Evolutionary conservation across 2,797 vertebrate genomes (phyloP).

Genomic region (Poliocrania exsul): DNA sequence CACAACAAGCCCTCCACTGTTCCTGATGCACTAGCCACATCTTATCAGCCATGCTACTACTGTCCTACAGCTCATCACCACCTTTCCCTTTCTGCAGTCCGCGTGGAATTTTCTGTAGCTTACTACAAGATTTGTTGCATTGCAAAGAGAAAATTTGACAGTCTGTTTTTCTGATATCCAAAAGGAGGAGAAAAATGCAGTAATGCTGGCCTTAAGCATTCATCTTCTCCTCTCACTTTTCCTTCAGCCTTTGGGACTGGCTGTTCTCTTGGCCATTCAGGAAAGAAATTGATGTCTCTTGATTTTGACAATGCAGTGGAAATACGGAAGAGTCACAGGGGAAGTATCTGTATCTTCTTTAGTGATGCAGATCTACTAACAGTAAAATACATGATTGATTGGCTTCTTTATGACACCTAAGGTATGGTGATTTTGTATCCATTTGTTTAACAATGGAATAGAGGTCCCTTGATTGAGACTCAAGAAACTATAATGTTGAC

Average conservation of each 20-base stretch:
- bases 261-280: not conserved
- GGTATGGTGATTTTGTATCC: not conserved
- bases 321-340: not conserved
- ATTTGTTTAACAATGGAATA: not conserved
- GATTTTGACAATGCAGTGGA: not conserved
- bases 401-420: not conserved
- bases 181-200: not conserved
- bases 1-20: not conserved
- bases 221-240: not conserved
- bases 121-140: not conserved
- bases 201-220: not conserved
- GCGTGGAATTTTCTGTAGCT: not conserved
- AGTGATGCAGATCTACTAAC: not conserved
- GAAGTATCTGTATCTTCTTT: not conserved
- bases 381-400: not conserved
- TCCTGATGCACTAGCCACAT: not conserved
- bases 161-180: not conserved
- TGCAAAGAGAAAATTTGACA: not conserved
- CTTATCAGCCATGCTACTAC: rapidly evolving
- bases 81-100: not conserved
- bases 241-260: not conserved
- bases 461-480: not conserved
- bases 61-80: not conserved
- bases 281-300: not conserved
- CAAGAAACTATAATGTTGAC: not conserved